phyloP scores from a whole-genome alignment of 1,140 invertebrate species.

The Lutraria rhynchaena region DNA sequence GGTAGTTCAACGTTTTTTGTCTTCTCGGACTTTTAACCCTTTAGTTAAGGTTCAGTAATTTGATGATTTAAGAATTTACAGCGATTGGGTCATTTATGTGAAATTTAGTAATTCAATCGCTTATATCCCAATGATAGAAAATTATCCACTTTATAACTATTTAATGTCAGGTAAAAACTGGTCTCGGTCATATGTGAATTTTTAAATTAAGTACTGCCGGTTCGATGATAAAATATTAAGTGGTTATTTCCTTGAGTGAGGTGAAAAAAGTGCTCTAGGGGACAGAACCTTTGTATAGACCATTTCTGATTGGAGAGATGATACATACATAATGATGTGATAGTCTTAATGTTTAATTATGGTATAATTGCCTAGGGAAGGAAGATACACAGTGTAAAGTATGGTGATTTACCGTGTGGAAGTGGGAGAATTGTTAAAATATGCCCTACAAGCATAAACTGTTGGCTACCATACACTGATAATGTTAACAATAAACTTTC shows the following conservation, averaged over 20 bases:
- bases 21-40: too few relatives aligned
- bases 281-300: constrained; percentile 6
- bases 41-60: too few relatives aligned
- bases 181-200: constrained; percentile 8
- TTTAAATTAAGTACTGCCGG: constrained; percentile 23
- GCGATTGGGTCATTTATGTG: constrained; percentile 37
- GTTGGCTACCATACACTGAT: too few relatives aligned
- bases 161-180: constrained; percentile 16
- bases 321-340: constrained; percentile 38
- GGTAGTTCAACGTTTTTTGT: too few relatives aligned
- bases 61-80: neutral
- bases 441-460: too few relatives aligned
- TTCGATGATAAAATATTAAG: constrained; percentile 40
- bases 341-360: constrained; percentile 12
- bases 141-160: constrained; percentile 17
- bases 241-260: constrained; percentile 29
- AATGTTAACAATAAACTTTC: too few relatives aligned
- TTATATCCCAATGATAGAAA: constrained; percentile 12
- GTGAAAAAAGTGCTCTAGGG: constrained; percentile 23
- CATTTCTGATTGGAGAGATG: constrained; percentile 24
- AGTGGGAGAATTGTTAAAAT: neutral
- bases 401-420: neutral
- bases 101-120: constrained; percentile 30
- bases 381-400: constrained; percentile 20
- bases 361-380: constrained; percentile 7